Base-by-base conservation (phyloP, 1,140 invertebrate genomes). In the Philaenus spumarius region DNA sequence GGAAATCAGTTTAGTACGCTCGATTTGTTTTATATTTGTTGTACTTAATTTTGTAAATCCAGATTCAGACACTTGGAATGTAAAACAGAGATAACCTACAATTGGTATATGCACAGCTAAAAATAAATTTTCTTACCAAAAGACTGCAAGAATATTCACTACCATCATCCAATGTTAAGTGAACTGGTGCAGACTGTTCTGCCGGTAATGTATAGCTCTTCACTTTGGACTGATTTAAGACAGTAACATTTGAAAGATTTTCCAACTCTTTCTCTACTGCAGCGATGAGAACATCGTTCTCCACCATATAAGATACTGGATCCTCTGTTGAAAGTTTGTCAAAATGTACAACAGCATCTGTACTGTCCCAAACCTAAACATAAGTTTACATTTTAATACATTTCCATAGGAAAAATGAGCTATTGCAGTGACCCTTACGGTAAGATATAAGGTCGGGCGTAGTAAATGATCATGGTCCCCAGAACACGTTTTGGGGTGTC, bases 261-360 rank as follows among this genome's bases (percentile, higher is more conserved):
- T 78, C 67, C 17, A 84, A 67, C 39, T 78, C 68, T 57, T 74
- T 77, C 61, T 82, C 79, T 4, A 93, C 77, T 2, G 89, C 83
- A 67, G 88, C 80, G 14, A 92, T 68, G 43, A 96, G 78, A 4
- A 95, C 75, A 77, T 95, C 85, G 78, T 96, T 97, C 76, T 98
- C 95, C n/a, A 96, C 88, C 66, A 97, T 90, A 69, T 90, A 93
- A 4, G 93, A 90, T 24, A 97, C 76, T 66, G 87, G 82, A 52
- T 86, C 78, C 45, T 79, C 73, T 46, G 86, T 74, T 59, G 85
- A 77, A 35, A 87, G 82, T 61, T 87, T 76, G 66, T 89, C 86
- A 71, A 96, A 95, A 53, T 86, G 83, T 61, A 96, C 93, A 61
- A 87, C 73, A 0, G 91, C 86, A 74, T 94, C 86, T 1, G 93